Evolutionary conservation across 2,888 invertebrate species (phyloP).

Genomic region (Xanthorhoe spadicearia): DNA sequence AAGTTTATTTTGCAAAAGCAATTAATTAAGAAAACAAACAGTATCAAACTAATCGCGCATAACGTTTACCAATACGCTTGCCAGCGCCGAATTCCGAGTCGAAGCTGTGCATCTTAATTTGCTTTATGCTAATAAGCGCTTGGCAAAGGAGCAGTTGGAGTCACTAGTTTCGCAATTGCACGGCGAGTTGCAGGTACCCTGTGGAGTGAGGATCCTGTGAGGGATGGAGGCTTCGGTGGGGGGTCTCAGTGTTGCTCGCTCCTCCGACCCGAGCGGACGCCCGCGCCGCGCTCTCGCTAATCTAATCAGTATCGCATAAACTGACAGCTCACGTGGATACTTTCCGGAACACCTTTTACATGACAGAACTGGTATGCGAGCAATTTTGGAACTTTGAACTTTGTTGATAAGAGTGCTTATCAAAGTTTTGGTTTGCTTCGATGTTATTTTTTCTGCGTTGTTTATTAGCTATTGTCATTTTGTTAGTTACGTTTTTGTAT

Average conservation of each 20-base stretch:
- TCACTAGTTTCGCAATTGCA: slow-evolving; percentile 58
- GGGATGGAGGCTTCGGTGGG: slow-evolving; percentile 66
- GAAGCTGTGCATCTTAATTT: slow-evolving; percentile 68
- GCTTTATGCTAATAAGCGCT: slow-evolving; percentile 79
- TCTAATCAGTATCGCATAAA: slow-evolving; percentile 78
- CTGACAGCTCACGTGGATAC: slow-evolving; percentile 69
- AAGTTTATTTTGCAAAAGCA: not conserved
- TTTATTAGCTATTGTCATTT: not conserved
- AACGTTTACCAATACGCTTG: slow-evolving; percentile 17
- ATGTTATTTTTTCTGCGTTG: slow-evolving; percentile 14
- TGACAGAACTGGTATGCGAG: slow-evolving; percentile 61
- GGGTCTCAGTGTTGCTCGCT: slow-evolving; percentile 75
- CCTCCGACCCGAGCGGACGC: slow-evolving; percentile 75
- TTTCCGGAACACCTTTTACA: slow-evolving; percentile 31
- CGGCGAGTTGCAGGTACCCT: slow-evolving; percentile 64
- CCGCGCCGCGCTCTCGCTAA: slow-evolving; percentile 64
- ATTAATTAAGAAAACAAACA: slow-evolving; percentile 10
- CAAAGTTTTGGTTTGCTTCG: slow-evolving; percentile 23
- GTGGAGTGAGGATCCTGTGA: slow-evolving; percentile 51
- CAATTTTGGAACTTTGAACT: slow-evolving; percentile 18
- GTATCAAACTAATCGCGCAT: slow-evolving; percentile 17
- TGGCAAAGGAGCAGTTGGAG: slow-evolving; percentile 66
- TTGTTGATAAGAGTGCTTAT: slow-evolving; percentile 17
- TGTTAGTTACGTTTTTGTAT: not conserved
- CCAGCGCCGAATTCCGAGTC: slow-evolving; percentile 25